These are phyloP conservation scores for Parazoanthus swiftii DNA, from an alignment of 92 coral and sea anemone species.

Conservation along the genomic window DNA sequence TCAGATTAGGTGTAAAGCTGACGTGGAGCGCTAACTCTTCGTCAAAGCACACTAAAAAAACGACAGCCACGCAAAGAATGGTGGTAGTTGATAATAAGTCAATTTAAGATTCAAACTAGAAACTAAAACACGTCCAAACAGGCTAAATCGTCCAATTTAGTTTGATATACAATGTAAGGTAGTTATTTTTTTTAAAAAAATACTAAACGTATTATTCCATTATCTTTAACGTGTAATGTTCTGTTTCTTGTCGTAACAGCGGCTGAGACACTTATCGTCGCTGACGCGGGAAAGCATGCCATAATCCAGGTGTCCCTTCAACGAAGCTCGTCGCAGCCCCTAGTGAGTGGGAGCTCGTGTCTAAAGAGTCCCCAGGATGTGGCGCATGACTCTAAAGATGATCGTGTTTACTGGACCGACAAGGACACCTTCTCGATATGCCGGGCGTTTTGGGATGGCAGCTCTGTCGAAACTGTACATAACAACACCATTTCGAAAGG, in stretches of 20 bases:
- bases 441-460: neutral
- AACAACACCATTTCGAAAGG: neutral
- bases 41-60: too few species aligned
- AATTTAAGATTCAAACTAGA: too few species aligned
- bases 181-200: neutral
- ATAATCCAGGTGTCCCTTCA: neutral
- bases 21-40: too few species aligned
- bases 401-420: constrained; percentile 31
- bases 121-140: too few species aligned
- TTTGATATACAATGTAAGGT: too few species aligned
- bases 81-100: too few species aligned
- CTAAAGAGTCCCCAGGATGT: constrained; percentile 13
- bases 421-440: neutral
- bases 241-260: constrained; percentile 7
- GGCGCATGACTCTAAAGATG: constrained; percentile 6
- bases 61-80: too few species aligned
- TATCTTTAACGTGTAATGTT: neutral
- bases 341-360: neutral
- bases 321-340: neutral
- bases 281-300: constrained; percentile 13
- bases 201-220: too few species aligned
- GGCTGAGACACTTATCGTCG: constrained; percentile 2
- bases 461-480: neutral
- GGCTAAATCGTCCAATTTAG: too few species aligned
- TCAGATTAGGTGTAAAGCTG: too few species aligned